phyloP scores from a whole-genome alignment of 2,797 vertebrate species.

The Sebastes kiyomatsui region DNA sequence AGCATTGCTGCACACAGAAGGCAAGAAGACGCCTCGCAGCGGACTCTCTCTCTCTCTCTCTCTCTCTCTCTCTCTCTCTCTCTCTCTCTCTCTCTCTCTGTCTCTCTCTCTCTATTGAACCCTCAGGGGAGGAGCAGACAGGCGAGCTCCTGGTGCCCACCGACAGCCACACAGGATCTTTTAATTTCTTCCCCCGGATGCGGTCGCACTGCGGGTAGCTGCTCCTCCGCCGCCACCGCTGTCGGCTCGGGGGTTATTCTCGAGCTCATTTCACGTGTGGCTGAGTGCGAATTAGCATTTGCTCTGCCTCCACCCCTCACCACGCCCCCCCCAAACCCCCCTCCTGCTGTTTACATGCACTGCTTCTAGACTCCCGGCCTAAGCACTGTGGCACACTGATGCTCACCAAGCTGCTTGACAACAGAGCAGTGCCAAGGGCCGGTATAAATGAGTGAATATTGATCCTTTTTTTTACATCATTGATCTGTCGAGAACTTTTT shows the following conservation, averaged over 20 bases:
- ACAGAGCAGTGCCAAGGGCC: constrained; percentile 47
- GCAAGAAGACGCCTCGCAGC: constrained; percentile 52
- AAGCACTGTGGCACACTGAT: constrained; percentile 40
- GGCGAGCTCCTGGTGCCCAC: constrained; percentile 36
- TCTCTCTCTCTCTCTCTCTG: background rate
- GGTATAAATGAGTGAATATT: constrained; percentile 53
- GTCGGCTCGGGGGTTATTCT: constrained; percentile 73
- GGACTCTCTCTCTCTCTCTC: constrained; percentile 4
- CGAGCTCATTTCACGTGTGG: constrained; percentile 86
- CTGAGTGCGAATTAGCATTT: constrained; percentile 84
- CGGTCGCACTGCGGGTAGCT: constrained; percentile 60
- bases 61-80: too few species aligned
- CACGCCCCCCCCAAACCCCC: constrained; percentile 25
- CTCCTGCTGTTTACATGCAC: constrained; percentile 62
- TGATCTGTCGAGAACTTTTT: constrained; percentile 42
- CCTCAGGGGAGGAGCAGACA: constrained; percentile 51
- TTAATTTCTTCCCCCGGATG: constrained; percentile 76
- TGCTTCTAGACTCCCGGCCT: constrained; percentile 52
- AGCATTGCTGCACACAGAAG: constrained; percentile 55
- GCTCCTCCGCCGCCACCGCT: constrained; percentile 54
- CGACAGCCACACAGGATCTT: constrained; percentile 67
- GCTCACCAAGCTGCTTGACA: constrained; percentile 56
- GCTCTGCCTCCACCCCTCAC: constrained; percentile 69
- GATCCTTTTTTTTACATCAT: constrained; percentile 43
- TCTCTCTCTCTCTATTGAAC: background rate